Evolutionary conservation across 2,113 vertebrate genomes (phyloP).

Genomic region (Elanus axillaris): DNA sequence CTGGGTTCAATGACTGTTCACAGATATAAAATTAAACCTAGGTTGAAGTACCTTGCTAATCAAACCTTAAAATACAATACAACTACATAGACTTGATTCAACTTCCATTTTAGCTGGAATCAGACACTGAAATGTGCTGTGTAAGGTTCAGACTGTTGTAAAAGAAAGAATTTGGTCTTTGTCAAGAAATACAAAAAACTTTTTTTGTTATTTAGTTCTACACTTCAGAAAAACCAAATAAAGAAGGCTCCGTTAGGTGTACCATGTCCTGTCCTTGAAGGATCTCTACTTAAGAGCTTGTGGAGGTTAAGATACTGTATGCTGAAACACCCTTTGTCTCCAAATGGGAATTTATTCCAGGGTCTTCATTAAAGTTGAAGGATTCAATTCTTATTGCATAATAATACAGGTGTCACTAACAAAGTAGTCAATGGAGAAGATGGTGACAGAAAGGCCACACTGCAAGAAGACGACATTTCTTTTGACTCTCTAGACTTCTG

Average conservation of each 20-base stretch:
- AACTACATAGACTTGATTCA: background rate
- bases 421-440: background rate
- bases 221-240: background rate
- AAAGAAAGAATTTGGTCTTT: background rate
- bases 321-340: conserved; percentile 14
- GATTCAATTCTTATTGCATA: background rate
- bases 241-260: background rate
- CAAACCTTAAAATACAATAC: background rate
- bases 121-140: background rate
- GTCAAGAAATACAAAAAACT: background rate
- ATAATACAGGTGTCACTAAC: conserved; percentile 41
- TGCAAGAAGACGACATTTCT: background rate
- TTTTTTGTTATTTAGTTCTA: conserved; percentile 10
- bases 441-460: conserved; percentile 26
- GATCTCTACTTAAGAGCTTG: background rate
- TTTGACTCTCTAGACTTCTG: conserved; percentile 15
- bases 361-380: conserved; percentile 23
- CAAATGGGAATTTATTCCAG: conserved; percentile 35
- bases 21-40: background rate
- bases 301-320: background rate
- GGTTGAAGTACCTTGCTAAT: background rate
- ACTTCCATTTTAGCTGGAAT: background rate
- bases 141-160: background rate
- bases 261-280: background rate
- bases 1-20: background rate